Conservation (phyloP, 2,888 invertebrate species). For the Gymnosoma rotundatum region DNA sequence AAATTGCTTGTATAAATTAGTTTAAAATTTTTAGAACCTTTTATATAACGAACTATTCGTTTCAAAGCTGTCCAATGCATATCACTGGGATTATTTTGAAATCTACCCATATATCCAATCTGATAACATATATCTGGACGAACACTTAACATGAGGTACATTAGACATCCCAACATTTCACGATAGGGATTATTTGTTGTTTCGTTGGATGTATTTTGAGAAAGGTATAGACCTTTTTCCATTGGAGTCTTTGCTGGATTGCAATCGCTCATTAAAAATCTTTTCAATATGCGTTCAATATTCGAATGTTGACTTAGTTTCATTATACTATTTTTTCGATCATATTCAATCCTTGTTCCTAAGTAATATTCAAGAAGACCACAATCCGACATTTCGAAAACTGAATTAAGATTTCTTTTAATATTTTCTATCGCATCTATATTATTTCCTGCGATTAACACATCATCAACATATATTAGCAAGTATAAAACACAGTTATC, state of each 20-base stretch:
- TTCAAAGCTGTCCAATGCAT: conserved; percentile 26
- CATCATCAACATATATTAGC: neutral
- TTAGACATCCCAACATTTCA: conserved; percentile 21
- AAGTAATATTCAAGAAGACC: too few species aligned
- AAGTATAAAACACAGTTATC: too few species aligned
- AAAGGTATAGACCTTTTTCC: conserved; percentile 22
- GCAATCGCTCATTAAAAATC: neutral
- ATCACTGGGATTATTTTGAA: conserved; percentile 25
- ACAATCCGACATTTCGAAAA: too few species aligned
- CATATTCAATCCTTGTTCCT: neutral
- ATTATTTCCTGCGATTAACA: neutral
- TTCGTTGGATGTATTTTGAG: conserved; percentile 6
- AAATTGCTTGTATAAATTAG: neutral
- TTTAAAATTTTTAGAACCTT: neutral
- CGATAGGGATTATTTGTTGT: conserved; percentile 3
- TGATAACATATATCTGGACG: neutral
- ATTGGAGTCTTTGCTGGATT: conserved; percentile 22
- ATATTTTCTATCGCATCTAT: conserved; percentile 5
- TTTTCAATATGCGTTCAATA: neutral
- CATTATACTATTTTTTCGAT: neutral
- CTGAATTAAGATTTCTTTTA: neutral
- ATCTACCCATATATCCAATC: neutral
- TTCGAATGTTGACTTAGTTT: neutral
- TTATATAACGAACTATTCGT: conserved; percentile 14
- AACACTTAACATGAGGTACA: neutral